These are phyloP conservation scores for Drosophila paramelanica DNA, from an alignment of 2,888 invertebrate genomes.

Conservation along the genomic window DNA sequence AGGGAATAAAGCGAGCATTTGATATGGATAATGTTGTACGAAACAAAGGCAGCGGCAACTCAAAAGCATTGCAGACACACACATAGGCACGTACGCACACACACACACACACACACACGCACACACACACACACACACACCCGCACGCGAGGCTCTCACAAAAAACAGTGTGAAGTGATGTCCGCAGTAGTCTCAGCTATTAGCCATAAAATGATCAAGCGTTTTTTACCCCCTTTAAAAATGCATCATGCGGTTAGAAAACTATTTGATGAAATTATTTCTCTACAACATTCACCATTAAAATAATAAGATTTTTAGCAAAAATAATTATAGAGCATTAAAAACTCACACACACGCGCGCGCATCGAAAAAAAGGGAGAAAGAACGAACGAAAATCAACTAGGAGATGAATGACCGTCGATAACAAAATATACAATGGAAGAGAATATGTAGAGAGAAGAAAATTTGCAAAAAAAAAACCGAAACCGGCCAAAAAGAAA, in stretches of 20 bases:
- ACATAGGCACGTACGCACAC: slow-evolving; percentile 29
- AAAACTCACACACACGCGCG: slow-evolving; percentile 43
- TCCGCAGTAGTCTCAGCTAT: slow-evolving; percentile 29
- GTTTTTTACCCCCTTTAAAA: slow-evolving; percentile 1
- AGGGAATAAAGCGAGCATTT: slow-evolving; percentile 64
- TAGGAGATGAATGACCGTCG: slow-evolving; percentile 78
- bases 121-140: slow-evolving; percentile 17
- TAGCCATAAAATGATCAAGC: slow-evolving; percentile 45
- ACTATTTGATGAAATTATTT: slow-evolving; percentile 13
- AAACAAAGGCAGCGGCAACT: slow-evolving; percentile 73
- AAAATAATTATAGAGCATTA: slow-evolving; percentile 52
- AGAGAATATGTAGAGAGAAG: slow-evolving; percentile 56
- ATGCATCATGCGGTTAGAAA: slow-evolving; percentile 1
- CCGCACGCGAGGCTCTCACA: slow-evolving; percentile 26
- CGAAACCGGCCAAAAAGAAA: slow-evolving; percentile 58
- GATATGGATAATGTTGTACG: slow-evolving; percentile 68
- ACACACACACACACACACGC: slow-evolving; percentile 18
- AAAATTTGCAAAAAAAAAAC: slow-evolving; percentile 57
- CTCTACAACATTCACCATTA: slow-evolving; percentile 2
- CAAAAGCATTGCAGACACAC: slow-evolving; percentile 70
- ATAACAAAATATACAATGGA: slow-evolving; percentile 72
- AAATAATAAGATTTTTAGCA: slow-evolving; percentile 17
- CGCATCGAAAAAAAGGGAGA: slow-evolving; percentile 54
- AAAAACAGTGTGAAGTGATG: slow-evolving; percentile 38
- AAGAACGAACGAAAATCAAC: slow-evolving; percentile 70